A percentile compares a stretch with the other conserved stretches of the same genome.
phyloP scores from a whole-genome alignment of 2,113 vertebrate species.

The Scophthalmus maximus region DNA sequence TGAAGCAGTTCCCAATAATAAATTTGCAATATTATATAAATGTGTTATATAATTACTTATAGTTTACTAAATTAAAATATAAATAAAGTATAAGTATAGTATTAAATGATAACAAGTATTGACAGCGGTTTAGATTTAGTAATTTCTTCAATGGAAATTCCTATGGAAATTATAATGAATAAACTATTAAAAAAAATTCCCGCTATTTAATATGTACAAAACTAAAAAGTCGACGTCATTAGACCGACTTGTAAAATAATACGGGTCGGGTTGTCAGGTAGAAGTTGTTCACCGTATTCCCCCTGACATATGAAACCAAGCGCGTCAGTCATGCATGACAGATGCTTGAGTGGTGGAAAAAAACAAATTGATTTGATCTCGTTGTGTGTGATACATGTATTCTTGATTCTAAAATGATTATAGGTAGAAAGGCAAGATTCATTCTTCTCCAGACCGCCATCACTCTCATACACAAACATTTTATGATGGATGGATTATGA shows the following conservation, averaged over 20 bases:
- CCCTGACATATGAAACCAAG: background rate
- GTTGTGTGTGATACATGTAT: background rate
- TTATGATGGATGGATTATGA: background rate
- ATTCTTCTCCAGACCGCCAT: background rate
- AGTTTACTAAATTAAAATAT: too few relatives aligned
- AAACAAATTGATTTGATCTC: background rate
- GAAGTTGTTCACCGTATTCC: background rate
- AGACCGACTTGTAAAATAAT: background rate
- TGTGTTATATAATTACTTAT: too few relatives aligned
- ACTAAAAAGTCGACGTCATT: background rate
- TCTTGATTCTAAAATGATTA: background rate
- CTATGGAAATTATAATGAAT: background rate
- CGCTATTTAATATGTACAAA: background rate
- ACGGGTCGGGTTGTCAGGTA: background rate
- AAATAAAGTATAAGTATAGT: too few relatives aligned
- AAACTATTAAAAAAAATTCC: too few relatives aligned
- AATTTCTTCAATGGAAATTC: too few relatives aligned
- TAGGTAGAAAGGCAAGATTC: background rate
- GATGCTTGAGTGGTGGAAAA: conserved; percentile 4
- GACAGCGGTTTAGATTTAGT: too few relatives aligned
- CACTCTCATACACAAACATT: conserved; percentile 1
- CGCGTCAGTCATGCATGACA: background rate
- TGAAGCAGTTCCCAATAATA: too few relatives aligned
- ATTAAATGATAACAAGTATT: too few relatives aligned
- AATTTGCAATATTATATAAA: too few relatives aligned